phyloP scores from a whole-genome alignment of 2,888 invertebrate genomes.

The Serripes groenlandicus region DNA sequence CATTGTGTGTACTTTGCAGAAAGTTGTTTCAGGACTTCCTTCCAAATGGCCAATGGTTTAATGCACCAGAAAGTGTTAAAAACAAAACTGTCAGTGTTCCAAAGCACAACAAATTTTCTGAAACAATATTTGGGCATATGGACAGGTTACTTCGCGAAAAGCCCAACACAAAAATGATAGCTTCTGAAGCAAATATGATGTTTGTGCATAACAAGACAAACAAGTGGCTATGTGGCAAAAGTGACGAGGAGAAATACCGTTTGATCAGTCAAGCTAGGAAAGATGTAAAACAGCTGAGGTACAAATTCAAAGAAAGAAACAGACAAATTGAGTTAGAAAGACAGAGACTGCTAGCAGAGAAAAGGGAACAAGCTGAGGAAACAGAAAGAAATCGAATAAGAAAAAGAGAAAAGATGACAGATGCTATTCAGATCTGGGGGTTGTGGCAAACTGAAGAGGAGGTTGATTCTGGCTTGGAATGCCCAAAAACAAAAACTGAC shows the following conservation, averaged over 20 bases:
- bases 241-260: constrained; percentile 5
- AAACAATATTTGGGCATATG: constrained; percentile 45
- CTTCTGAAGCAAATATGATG: constrained; percentile 43
- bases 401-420: constrained; percentile 1
- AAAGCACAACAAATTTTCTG: constrained; percentile 34
- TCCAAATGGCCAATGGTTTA: constrained; percentile 22
- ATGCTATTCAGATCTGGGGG: constrained; percentile 45
- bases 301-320: constrained; percentile 41
- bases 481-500: constrained; percentile 35
- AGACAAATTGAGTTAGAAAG: constrained; percentile 46
- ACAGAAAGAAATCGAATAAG: constrained; percentile 3
- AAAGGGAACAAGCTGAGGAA: constrained; percentile 16
- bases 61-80: background rate
- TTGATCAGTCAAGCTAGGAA: constrained; percentile 32
- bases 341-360: constrained; percentile 32
- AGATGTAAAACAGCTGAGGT: constrained; percentile 25
- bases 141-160: constrained; percentile 46
- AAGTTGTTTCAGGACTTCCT: constrained; percentile 35
- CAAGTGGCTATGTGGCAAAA: constrained; percentile 16
- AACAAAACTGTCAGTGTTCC: constrained; percentile 19
- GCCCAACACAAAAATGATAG: constrained; percentile 36
- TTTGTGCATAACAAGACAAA: constrained; percentile 51
- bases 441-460: constrained; percentile 57
- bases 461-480: constrained; percentile 34
- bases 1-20: constrained; percentile 11